Conservation (phyloP, 1,140 invertebrate species). For the Belonocnema kinseyi region DNA sequence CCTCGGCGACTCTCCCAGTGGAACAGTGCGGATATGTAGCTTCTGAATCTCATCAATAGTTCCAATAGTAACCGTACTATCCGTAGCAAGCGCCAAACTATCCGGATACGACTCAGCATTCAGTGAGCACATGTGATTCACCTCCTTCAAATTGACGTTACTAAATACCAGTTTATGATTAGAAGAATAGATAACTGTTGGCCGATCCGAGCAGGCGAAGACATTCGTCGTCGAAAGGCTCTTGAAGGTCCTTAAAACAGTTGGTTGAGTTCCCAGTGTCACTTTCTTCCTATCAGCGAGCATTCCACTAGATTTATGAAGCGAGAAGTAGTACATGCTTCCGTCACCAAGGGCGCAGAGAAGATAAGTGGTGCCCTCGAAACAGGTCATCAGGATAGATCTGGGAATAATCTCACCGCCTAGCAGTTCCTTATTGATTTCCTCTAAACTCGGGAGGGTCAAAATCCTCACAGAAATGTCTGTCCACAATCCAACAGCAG, state of each 20-base stretch:
- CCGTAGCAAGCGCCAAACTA: slow-evolving; percentile 95
- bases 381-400: slow-evolving; percentile 94
- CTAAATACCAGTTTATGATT: slow-evolving; percentile 99
- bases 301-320: slow-evolving; percentile 84
- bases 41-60: slow-evolving; percentile 99
- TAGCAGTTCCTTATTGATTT: slow-evolving; percentile 89
- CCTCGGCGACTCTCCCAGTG: slow-evolving; percentile 93
- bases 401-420: slow-evolving; percentile 97
- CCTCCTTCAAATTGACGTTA: slow-evolving; percentile 98
- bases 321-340: slow-evolving; percentile 96
- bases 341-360: slow-evolving; percentile 97
- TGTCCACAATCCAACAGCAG: slow-evolving; percentile 97
- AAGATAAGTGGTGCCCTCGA: slow-evolving; percentile 94
- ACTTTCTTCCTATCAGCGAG: slow-evolving; percentile 92
- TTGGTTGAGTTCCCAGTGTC: slow-evolving; percentile 97
- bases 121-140: slow-evolving; percentile 98
- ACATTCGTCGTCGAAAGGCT: slow-evolving; percentile 95
- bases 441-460: slow-evolving; percentile 85
- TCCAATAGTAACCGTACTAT: slow-evolving; percentile 95
- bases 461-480: slow-evolving; percentile 95
- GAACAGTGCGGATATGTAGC: slow-evolving; percentile 96
- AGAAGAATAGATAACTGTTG: slow-evolving; percentile 98
- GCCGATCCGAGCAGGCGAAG: slow-evolving; percentile 98
- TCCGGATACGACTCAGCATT: slow-evolving; percentile 96
- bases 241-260: slow-evolving; percentile 91